phyloP scores from a whole-genome alignment of 2,113 vertebrate genomes.

The Muntiacus reevesi region DNA sequence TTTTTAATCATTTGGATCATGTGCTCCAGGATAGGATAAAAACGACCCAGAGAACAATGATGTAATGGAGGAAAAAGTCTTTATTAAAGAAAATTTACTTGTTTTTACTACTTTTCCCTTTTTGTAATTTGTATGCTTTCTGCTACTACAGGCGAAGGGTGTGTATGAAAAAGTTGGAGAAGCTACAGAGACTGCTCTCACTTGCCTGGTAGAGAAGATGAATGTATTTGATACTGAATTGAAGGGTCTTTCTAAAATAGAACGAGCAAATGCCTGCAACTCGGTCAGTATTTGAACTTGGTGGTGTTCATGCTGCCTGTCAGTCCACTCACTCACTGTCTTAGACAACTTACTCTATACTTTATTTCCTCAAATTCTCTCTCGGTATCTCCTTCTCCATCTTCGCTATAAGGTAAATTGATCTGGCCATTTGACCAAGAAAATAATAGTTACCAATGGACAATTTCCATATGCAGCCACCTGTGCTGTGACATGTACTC shows the following conservation, averaged over 20 bases:
- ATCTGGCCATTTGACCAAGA: background rate
- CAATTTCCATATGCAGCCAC: background rate
- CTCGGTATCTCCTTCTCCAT: background rate
- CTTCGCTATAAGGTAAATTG: background rate
- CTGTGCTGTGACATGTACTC: background rate
- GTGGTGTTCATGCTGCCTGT: background rate
- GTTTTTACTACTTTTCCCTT: background rate
- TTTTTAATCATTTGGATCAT: background rate
- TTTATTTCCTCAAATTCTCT: background rate
- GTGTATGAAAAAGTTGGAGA: conserved; percentile 93
- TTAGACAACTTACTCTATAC: background rate
- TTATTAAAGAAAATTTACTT: background rate
- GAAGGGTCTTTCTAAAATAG: conserved; percentile 86
- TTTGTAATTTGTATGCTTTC: background rate
- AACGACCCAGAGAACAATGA: background rate
- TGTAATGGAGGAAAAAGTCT: background rate
- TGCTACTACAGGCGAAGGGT: conserved; percentile 78
- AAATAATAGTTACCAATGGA: background rate
- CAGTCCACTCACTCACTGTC: background rate
- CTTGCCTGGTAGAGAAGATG: conserved; percentile 98
- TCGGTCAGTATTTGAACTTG: conserved; percentile 78
- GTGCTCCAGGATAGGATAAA: background rate
- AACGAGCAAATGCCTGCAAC: conserved; percentile 87
- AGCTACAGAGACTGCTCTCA: conserved; percentile 96
- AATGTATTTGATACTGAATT: conserved; percentile 93